Conservation (phyloP, 2,113 vertebrate genomes). For the Grallaria varia region DNA sequence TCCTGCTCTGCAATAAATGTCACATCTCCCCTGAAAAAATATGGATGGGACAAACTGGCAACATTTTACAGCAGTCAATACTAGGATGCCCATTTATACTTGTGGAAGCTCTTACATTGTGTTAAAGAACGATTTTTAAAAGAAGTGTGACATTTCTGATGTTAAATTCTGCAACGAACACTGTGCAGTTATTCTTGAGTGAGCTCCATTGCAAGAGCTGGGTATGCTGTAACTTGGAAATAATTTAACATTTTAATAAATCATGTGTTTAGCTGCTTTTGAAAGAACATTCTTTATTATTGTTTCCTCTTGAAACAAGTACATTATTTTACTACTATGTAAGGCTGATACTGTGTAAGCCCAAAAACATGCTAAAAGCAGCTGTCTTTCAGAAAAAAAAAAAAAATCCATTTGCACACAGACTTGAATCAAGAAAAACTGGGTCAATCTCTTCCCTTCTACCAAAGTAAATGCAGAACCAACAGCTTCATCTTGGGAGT, state of each 20-base stretch:
- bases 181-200: background rate
- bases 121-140: background rate
- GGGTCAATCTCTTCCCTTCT: background rate
- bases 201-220: background rate
- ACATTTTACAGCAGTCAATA: background rate
- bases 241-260: slow-evolving; percentile 29
- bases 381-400: background rate
- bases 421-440: background rate
- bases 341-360: background rate
- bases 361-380: background rate
- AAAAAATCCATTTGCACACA: background rate
- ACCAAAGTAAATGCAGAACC: background rate
- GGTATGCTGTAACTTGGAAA: slow-evolving; percentile 1
- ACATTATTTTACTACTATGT: background rate
- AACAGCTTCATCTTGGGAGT: background rate
- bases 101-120: background rate
- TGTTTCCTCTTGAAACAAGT: background rate
- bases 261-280: background rate
- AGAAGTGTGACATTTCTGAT: background rate
- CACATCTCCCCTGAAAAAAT: background rate
- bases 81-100: background rate
- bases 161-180: background rate
- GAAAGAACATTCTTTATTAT: slow-evolving; percentile 4
- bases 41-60: fast-evolving
- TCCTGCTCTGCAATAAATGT: background rate